Evolutionary conservation across 2,888 invertebrate species (phyloP), one percentile per base, ranked within the genome.

Genomic region (Aelia acuminata): DNA sequence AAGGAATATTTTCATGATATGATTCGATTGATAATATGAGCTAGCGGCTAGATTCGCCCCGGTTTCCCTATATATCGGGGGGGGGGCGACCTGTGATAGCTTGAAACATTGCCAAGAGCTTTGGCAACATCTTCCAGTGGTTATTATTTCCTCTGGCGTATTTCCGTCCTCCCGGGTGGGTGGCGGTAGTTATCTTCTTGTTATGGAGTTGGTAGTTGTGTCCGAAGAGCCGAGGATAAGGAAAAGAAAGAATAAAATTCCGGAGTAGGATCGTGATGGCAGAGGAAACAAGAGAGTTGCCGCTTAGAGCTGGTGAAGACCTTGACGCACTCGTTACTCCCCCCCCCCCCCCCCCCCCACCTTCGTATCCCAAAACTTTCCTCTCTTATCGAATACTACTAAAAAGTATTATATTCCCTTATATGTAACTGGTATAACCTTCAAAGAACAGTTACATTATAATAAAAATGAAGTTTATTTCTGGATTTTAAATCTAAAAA

Each of bases 201-300:
- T 57, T 57, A 57, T 57, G 57, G n/a, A n/a, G n/a, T n/a, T n/a
- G n/a, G n/a, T n/a, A n/a, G n/a, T n/a, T n/a, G n/a, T n/a, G n/a
- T n/a, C n/a, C n/a, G n/a, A 57, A 57, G 26, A 26, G 57, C 26
- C 15, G 15, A 57, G 57, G 26, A 13, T 22, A 70, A 35, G 7
- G 26, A 35, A 70, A 70, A 35, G 35, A 70, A 70, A 57, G 35
- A 18, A 7, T 26, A 70, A 70, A 35, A 70, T 70, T 70, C 63
- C 63, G 63, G 63, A 80, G 80, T 39, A 80, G 80, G 43, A 80
- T 80, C 80, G 80, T 80, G 80, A 80, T 39, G 80, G 43, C 80
- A 10, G 80, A 15, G 80, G 43, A 80, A 75, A 75, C 75, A 26
- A 53, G 75, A 75, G 75, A 75, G 75, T 75, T 75, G 39, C 75